Conservation (phyloP, 2,113 vertebrate species). For the Brevimyrus niger region DNA sequence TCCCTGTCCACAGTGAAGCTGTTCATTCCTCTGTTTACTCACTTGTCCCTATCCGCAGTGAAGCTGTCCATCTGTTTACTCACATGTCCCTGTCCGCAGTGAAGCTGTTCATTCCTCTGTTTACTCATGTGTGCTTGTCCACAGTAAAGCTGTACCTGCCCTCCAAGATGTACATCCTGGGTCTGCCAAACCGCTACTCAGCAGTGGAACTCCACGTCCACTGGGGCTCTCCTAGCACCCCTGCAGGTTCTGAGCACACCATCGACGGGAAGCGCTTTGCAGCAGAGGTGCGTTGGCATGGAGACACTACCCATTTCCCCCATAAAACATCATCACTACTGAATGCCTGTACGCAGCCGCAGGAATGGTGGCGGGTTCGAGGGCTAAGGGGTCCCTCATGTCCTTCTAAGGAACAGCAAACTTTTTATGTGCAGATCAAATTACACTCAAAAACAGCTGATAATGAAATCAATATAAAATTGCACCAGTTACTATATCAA, state of each 20-base stretch:
- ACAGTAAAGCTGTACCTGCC: conserved; percentile 63
- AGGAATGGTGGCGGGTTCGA: not conserved
- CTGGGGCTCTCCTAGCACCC: conserved; percentile 72
- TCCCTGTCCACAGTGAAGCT: not conserved
- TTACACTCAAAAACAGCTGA: not conserved
- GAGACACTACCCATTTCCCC: not conserved
- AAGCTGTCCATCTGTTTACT: not conserved
- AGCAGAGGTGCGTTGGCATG: conserved; percentile 72
- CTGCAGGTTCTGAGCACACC: conserved; percentile 78
- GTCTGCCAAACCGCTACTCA: conserved; percentile 68
- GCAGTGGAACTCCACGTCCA: conserved; percentile 87
- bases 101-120: not conserved
- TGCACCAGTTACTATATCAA: not conserved
- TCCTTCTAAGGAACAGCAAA: not conserved
- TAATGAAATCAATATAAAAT: not conserved
- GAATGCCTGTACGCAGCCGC: not conserved
- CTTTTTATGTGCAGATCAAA: not conserved
- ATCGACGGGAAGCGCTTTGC: conserved; percentile 73
- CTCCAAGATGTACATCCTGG: conserved; percentile 66
- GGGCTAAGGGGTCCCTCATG: not conserved
- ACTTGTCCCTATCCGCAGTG: not conserved
- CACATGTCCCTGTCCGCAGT: not conserved
- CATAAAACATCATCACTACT: not conserved
- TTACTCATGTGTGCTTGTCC: not conserved
- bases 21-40: not conserved